phyloP scores from a whole-genome alignment of 2,113 vertebrate species.

The Cepphus grylle region DNA sequence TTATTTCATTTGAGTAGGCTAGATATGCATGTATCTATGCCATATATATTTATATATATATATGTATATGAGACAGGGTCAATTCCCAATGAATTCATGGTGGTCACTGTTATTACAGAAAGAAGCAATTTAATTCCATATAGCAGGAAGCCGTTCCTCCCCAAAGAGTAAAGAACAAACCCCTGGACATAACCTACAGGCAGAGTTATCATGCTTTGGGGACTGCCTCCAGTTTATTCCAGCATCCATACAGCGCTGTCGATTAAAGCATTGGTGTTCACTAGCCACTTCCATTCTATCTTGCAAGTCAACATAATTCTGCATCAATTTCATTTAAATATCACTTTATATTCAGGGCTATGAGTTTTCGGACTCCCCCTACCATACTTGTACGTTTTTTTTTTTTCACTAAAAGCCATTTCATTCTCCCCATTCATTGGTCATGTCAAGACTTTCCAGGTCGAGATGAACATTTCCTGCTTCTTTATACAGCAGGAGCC shows the following conservation, averaged over 20 bases:
- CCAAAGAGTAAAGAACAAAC: neutral
- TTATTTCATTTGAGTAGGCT: neutral
- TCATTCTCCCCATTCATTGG: neutral
- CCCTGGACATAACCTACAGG: neutral
- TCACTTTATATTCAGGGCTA: neutral
- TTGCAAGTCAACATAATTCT: neutral
- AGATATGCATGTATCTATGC: neutral
- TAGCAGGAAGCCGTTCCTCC: neutral
- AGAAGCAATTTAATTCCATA: neutral
- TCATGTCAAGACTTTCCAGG: neutral
- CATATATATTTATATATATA: neutral
- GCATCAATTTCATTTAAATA: neutral
- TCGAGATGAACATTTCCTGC: neutral
- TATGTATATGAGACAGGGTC: neutral
- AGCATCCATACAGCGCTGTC: neutral
- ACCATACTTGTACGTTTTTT: neutral
- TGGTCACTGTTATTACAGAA: neutral
- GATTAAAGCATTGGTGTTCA: neutral
- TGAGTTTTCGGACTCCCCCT: neutral
- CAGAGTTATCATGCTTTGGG: neutral
- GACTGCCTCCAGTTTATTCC: neutral
- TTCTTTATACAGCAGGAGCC: neutral
- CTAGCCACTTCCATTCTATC: neutral
- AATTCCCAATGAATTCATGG: neutral
- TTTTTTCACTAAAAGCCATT: neutral